phyloP scores from a whole-genome alignment of 2,888 invertebrate species.

The Folsomia manolachei region DNA sequence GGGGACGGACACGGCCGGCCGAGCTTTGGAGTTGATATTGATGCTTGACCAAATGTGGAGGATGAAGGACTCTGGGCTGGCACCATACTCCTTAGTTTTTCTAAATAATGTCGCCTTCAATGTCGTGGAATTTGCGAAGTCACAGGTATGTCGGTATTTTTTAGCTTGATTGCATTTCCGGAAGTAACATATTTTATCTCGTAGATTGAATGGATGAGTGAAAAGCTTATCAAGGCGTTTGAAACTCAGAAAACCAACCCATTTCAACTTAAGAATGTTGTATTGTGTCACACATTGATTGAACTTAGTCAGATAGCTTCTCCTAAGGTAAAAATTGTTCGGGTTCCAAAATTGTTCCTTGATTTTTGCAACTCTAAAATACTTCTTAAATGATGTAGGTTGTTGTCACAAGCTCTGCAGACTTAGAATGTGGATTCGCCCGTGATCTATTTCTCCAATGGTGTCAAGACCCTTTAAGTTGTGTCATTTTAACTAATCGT shows the following conservation, averaged over 20 bases:
- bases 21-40: conserved; percentile 61
- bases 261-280: conserved; percentile 58
- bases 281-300: conserved; percentile 60
- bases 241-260: conserved; percentile 55
- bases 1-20: conserved; percentile 62
- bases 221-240: conserved; percentile 59
- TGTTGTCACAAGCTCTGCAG: conserved; percentile 60
- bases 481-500: conserved; percentile 62
- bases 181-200: not conserved
- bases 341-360: too few relatives aligned
- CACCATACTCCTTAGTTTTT: conserved; percentile 60
- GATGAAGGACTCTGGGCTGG: conserved; percentile 59
- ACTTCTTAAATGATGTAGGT: conserved; percentile 53
- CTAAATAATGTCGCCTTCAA: conserved; percentile 62
- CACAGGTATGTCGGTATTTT: conserved; percentile 53
- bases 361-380: too few relatives aligned
- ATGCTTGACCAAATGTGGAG: conserved; percentile 58
- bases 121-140: conserved; percentile 63
- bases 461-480: conserved; percentile 60
- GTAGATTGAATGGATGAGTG: conserved; percentile 64
- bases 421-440: conserved; percentile 62
- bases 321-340: conserved; percentile 56
- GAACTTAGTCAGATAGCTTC: conserved; percentile 59
- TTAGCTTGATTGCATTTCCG: not conserved
- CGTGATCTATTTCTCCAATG: conserved; percentile 62